Evolutionary conservation across 2,888 invertebrate genomes (phyloP).

Genomic region (Hemistola chrysoprasaria): DNA sequence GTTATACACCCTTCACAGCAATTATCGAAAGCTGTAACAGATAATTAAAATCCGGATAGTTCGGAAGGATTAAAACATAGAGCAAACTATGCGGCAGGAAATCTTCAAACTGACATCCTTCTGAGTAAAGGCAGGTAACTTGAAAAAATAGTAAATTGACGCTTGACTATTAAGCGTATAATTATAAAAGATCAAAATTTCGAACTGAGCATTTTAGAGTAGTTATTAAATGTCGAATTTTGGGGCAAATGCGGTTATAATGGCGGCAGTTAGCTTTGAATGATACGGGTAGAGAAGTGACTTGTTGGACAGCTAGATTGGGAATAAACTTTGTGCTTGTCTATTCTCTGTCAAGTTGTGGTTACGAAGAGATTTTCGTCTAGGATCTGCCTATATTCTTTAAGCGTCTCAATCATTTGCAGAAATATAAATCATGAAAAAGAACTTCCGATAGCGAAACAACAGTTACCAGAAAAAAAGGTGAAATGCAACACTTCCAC

Average conservation of each 20-base stretch:
- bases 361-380: too few relatives aligned
- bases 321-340: constrained; percentile 14
- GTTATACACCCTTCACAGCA: background rate
- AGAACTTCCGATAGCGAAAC: too few relatives aligned
- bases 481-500: too few relatives aligned
- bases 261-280: constrained; percentile 56
- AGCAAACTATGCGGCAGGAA: constrained; percentile 35
- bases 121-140: constrained; percentile 59
- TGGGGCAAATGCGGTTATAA: constrained; percentile 78
- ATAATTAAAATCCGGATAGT: constrained; percentile 46
- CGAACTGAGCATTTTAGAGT: constrained; percentile 54
- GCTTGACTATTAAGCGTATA: constrained; percentile 64
- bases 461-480: too few relatives aligned
- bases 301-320: constrained; percentile 19
- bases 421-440: too few relatives aligned
- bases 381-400: too few relatives aligned
- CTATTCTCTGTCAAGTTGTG: constrained; percentile 4
- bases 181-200: constrained; percentile 73
- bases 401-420: too few relatives aligned
- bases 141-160: constrained; percentile 59
- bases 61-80: constrained; percentile 51
- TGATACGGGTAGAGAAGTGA: constrained; percentile 47
- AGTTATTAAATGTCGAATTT: constrained; percentile 70
- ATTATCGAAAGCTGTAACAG: constrained; percentile 32
- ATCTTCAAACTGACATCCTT: constrained; percentile 45